Evolutionary conservation across 2,797 vertebrate genomes (phyloP).

Genomic region (Parauchenoglanis punctatus): DNA sequence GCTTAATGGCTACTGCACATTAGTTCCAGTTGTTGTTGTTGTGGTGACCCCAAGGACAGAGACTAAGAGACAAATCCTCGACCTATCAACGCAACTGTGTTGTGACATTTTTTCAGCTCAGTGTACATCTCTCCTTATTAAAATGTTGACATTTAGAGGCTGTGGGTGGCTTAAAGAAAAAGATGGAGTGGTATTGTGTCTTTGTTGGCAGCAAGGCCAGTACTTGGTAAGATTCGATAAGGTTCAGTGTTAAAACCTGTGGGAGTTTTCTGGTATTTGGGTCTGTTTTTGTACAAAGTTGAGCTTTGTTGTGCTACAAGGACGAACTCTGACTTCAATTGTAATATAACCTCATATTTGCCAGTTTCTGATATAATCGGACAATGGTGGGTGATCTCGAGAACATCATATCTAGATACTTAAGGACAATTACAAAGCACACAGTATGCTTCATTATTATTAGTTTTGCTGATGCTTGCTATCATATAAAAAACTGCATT

Average conservation of each 20-base stretch:
- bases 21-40: slow-evolving; percentile 71
- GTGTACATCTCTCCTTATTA: slow-evolving; percentile 6
- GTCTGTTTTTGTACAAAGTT: background rate
- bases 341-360: background rate
- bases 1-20: slow-evolving; percentile 69
- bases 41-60: slow-evolving; percentile 52
- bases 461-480: background rate
- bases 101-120: slow-evolving; percentile 10
- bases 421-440: background rate
- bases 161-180: slow-evolving; percentile 9
- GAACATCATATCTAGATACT: background rate
- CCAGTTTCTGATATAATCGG: slow-evolving; percentile 22
- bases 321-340: background rate
- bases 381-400: background rate
- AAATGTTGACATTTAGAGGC: slow-evolving; percentile 28
- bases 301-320: background rate
- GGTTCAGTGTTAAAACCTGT: background rate
- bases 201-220: slow-evolving; percentile 12
- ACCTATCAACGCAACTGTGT: background rate
- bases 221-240: background rate
- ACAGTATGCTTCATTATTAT: background rate
- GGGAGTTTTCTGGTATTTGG: background rate
- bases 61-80: slow-evolving; percentile 1
- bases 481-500: background rate
- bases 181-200: background rate